These are phyloP conservation scores for Aldrovandia affinis DNA, from an alignment of 2,797 vertebrate species.

Conservation along the genomic window DNA sequence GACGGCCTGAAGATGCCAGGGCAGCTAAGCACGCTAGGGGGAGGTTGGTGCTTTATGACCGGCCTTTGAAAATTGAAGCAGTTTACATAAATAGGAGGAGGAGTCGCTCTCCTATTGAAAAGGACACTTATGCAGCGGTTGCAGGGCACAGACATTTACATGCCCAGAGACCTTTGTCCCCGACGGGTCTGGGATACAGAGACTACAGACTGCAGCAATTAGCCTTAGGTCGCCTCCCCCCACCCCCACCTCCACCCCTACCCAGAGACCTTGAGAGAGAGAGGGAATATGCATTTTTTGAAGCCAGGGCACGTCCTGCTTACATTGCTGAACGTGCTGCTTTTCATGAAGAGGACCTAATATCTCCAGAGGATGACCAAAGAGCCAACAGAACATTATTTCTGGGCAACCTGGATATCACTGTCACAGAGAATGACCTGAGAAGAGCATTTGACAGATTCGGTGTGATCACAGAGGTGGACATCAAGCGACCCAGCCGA, in stretches of 20 bases:
- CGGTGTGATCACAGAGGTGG: constrained; percentile 95
- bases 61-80: constrained; percentile 94
- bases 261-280: constrained; percentile 92
- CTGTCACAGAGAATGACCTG: constrained; percentile 89
- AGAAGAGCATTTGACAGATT: constrained; percentile 93
- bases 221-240: constrained; percentile 88
- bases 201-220: constrained; percentile 95
- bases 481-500: constrained; percentile 89
- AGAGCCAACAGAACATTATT: constrained; percentile 96
- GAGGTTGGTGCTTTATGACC: constrained; percentile 90
- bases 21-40: constrained; percentile 93
- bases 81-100: constrained; percentile 85
- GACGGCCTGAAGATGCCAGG: constrained; percentile 91
- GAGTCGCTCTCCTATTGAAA: constrained; percentile 88
- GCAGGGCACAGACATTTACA: constrained; percentile 78
- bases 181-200: constrained; percentile 88
- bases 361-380: constrained; percentile 96
- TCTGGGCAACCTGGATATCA: constrained; percentile 94
- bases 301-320: constrained; percentile 85
- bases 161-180: constrained; percentile 86
- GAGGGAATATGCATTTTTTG: constrained; percentile 87
- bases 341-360: constrained; percentile 92
- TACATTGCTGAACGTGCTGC: constrained; percentile 86
- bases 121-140: constrained; percentile 80
- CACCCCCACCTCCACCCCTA: constrained; percentile 88